Conservation (phyloP, 2,888 invertebrate species). For the Cataglyphis cursor region DNA sequence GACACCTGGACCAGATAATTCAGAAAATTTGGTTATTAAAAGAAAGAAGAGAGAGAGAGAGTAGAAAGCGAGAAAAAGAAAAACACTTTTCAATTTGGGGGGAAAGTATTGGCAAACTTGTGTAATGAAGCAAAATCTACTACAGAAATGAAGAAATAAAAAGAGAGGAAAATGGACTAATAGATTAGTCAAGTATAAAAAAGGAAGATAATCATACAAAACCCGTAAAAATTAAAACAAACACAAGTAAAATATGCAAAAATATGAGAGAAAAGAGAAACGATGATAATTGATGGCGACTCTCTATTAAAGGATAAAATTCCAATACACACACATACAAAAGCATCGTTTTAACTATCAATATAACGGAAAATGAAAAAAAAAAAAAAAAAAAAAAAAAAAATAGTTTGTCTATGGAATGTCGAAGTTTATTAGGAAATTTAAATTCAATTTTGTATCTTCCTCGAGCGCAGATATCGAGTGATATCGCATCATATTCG, state of each 20-base stretch:
- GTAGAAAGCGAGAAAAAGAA: background rate
- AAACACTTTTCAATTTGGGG: background rate
- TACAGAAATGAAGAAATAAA: background rate
- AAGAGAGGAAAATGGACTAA: background rate
- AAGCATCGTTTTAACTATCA: background rate
- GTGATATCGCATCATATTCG: slow-evolving; percentile 12
- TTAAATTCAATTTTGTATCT: slow-evolving; percentile 19
- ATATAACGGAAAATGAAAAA: background rate
- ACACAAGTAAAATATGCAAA: background rate
- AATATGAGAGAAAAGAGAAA: background rate
- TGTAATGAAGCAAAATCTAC: background rate
- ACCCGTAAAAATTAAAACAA: background rate
- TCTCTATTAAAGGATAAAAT: slow-evolving; percentile 11
- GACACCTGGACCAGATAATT: slow-evolving; percentile 37
- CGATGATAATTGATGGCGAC: background rate
- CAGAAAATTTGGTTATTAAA: slow-evolving; percentile 50
- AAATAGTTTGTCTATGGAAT: background rate
- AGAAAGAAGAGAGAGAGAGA: background rate
- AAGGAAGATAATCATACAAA: background rate
- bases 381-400: background rate
- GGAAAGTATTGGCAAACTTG: background rate
- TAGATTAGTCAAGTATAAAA: background rate
- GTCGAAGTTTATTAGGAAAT: background rate
- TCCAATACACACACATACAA: background rate
- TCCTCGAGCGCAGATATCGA: slow-evolving; percentile 13